These are phyloP conservation scores for Cydia fagiglandana DNA, from an alignment of 1,140 invertebrate genomes.

Conservation along the genomic window DNA sequence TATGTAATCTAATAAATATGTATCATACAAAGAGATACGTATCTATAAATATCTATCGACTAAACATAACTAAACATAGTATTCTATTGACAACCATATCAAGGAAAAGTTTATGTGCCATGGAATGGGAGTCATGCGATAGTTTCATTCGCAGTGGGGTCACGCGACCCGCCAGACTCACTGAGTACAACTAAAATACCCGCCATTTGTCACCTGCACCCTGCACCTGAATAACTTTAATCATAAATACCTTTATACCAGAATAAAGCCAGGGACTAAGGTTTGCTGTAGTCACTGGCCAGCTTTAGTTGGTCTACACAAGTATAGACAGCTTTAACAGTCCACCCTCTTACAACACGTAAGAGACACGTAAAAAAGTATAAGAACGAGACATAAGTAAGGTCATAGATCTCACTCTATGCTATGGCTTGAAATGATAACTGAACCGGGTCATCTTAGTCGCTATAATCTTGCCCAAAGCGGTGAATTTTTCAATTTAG, in stretches of 20 bases:
- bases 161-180: constrained; percentile 39
- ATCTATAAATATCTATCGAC: not conserved
- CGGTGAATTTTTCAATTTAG: no score
- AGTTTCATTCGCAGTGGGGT: constrained; percentile 42
- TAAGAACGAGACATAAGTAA: no score
- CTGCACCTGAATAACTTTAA: constrained; percentile 28
- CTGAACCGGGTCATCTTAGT: no score
- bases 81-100: constrained; percentile 45
- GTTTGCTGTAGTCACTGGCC: no score
- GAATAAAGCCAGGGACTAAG: constrained; percentile 4
- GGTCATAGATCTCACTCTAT: no score
- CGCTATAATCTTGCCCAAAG: no score
- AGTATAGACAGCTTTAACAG: not conserved
- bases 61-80: constrained; percentile 11
- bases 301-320: not conserved
- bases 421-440: no score
- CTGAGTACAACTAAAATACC: constrained; percentile 38
- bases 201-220: constrained; percentile 39
- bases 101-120: constrained; percentile 51
- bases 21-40: not conserved
- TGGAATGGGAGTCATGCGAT: constrained; percentile 48
- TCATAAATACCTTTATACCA: constrained; percentile 26
- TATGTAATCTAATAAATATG: not conserved
- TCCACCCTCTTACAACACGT: not conserved
- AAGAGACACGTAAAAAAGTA: no score